A percentile compares a stretch with the other conserved stretches of the same genome.
Conservation (phyloP, 2,797 vertebrate species). For the Sardinella longiceps region DNA sequence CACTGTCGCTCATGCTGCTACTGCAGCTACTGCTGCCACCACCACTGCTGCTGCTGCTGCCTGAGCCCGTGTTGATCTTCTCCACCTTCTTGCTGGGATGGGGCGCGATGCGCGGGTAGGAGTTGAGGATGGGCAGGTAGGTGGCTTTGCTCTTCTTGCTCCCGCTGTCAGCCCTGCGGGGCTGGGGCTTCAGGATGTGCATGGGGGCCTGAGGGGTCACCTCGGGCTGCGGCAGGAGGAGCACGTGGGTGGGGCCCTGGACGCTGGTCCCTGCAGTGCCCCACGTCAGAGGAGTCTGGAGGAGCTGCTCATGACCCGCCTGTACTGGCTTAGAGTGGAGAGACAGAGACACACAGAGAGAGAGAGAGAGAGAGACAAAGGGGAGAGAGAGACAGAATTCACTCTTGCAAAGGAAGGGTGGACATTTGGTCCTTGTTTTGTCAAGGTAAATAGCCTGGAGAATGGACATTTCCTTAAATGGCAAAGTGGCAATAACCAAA, state of each 20-base stretch:
- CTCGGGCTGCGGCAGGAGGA: conserved; percentile 65
- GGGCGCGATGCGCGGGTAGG: conserved; percentile 74
- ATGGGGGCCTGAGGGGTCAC: conserved; percentile 38
- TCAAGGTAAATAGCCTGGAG: background rate
- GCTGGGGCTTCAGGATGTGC: conserved; percentile 51
- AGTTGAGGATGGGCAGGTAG: conserved; percentile 71
- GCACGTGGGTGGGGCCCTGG: conserved; percentile 51
- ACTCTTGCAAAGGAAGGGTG: conserved; percentile 27
- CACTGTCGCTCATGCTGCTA: conserved; percentile 35
- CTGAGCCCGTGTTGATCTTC: conserved; percentile 42
- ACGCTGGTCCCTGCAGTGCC: conserved; percentile 25
- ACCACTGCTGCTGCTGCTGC: conserved; percentile 28
- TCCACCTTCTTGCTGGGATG: conserved; percentile 72
- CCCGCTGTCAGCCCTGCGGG: conserved; percentile 39
- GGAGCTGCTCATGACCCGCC: conserved; percentile 59
- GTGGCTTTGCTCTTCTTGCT: conserved; percentile 57
- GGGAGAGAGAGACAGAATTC: conserved; percentile 28
- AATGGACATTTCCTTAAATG: background rate
- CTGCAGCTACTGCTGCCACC: background rate
- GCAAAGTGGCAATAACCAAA: background rate
- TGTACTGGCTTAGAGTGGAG: conserved; percentile 56
- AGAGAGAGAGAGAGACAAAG: conserved; percentile 7
- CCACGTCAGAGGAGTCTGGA: conserved; percentile 57
- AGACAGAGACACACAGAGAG: conserved; percentile 37
- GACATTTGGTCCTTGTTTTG: background rate